phyloP scores from a whole-genome alignment of 2,888 invertebrate genomes.

The Brenthis ino region DNA sequence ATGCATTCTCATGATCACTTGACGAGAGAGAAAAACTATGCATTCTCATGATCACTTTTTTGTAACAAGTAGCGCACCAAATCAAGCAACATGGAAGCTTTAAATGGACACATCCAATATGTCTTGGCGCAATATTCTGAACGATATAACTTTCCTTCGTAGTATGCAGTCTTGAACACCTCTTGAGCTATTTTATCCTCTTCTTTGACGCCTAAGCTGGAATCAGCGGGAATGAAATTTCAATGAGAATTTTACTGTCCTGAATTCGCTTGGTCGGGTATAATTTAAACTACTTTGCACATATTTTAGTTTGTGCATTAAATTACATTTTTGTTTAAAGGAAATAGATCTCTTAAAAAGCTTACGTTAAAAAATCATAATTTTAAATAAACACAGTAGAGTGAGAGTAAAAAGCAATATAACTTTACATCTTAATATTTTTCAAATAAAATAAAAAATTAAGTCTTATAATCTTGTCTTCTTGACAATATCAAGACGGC shows the following conservation, averaged over 20 bases:
- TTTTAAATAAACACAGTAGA: too few relatives aligned
- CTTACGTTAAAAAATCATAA: too few relatives aligned
- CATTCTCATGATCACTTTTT: background rate
- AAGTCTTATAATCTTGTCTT: too few relatives aligned
- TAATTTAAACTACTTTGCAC: background rate
- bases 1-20: background rate
- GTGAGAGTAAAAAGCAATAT: too few relatives aligned
- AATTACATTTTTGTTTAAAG: background rate
- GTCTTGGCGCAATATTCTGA: slow-evolving; percentile 22
- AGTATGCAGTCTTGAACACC: slow-evolving; percentile 30
- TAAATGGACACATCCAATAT: slow-evolving; percentile 30
- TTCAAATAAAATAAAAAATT: too few relatives aligned
- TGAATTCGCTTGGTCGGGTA: background rate
- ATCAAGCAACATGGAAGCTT: slow-evolving; percentile 27
- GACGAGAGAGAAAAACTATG: background rate
- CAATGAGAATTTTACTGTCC: background rate
- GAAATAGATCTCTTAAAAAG: too few relatives aligned
- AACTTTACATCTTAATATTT: too few relatives aligned
- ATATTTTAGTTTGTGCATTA: background rate
- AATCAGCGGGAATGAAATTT: slow-evolving; percentile 8
- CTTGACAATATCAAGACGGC: too few relatives aligned
- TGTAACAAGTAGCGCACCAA: slow-evolving; percentile 25
- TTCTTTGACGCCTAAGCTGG: slow-evolving; percentile 29
- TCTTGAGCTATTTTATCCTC: slow-evolving; percentile 30
- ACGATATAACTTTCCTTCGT: slow-evolving; percentile 23